These are phyloP conservation scores for Tetragonula clypearis DNA, from an alignment of 1,140 invertebrate species.

Conservation along the genomic window DNA sequence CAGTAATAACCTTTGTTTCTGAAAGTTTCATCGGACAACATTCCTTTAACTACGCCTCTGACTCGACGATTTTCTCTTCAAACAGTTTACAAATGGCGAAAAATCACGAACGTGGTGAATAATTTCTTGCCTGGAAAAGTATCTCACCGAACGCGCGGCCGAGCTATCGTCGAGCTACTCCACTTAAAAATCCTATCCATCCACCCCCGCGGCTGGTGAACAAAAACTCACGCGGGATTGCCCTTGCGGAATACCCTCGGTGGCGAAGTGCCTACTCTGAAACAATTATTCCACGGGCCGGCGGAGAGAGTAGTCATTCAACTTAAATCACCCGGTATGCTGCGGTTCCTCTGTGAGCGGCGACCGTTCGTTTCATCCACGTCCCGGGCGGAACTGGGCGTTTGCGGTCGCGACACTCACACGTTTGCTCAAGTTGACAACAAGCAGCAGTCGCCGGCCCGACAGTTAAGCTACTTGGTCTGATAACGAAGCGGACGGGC, in stretches of 20 bases:
- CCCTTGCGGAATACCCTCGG: neutral
- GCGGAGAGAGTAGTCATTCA: neutral
- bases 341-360: neutral
- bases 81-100: too few relatives aligned
- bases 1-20: neutral
- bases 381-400: conserved; percentile 9
- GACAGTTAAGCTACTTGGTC: conserved; percentile 53
- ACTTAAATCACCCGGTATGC: conserved; percentile 9
- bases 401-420: conserved; percentile 45
- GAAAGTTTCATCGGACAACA: neutral
- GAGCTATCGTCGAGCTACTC: neutral
- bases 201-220: neutral
- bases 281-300: neutral
- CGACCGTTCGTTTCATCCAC: conserved; percentile 1
- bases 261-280: neutral
- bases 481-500: conserved; percentile 49
- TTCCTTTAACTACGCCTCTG: too few relatives aligned
- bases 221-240: neutral
- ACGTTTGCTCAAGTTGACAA: conserved; percentile 55
- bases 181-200: neutral
- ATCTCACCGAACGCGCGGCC: too few relatives aligned
- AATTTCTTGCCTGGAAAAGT: too few relatives aligned
- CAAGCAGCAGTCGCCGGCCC: conserved; percentile 44
- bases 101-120: too few relatives aligned
- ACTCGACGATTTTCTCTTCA: too few relatives aligned